Base-by-base conservation (phyloP, 2,888 invertebrate species). In the Microctonus aethiopoides region DNA sequence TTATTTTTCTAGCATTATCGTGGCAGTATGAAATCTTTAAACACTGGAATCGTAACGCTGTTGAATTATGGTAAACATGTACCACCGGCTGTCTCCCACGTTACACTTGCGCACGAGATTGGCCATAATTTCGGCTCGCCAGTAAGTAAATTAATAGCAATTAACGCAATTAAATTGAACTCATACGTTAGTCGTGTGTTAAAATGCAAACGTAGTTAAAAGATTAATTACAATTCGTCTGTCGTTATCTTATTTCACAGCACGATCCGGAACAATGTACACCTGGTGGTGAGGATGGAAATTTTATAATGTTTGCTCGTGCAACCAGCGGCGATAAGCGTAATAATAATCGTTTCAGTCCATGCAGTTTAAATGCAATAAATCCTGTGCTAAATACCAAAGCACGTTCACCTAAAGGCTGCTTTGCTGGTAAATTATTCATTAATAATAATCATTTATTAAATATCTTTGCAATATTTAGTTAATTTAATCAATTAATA, bases 41-140 rank as follows among this genome's bases (percentile, higher is more conserved):
- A 99, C 89, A 99, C 99, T 0, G 99, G 99, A 70, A 98, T 99
- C 82, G 97, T 99, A 72, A 99, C 99, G 32, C 89, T 98, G 75
- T 89, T 99, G 75, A 99, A 99, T 89, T 99, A 99, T 88, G 98
- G 98, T 71, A 97, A 97, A 87, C 95, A 97, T 87, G 98, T 99
- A 73, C 97, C 98, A 71, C 96, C 98, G n/a, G 96, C 98, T 65
- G 98, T 99, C 56, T 97, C 97, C 11, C 98, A 98, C 88, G 95
- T 99, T 76, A 99, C 99, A 3, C 90, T 99, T 77, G 99, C 99
- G 16, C 99, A 99, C 88, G 99, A 99, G 89, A 97, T 99, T 82
- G 99, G 99, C 69, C 99, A 99, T 88, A 99, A 99, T 88, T 99
- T 99, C 86, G 99, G 99, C 75, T 97, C 97, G 65, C 97, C 97